Conservation (phyloP, 2,888 invertebrate genomes). For the Polydrusus pterygomalis region DNA sequence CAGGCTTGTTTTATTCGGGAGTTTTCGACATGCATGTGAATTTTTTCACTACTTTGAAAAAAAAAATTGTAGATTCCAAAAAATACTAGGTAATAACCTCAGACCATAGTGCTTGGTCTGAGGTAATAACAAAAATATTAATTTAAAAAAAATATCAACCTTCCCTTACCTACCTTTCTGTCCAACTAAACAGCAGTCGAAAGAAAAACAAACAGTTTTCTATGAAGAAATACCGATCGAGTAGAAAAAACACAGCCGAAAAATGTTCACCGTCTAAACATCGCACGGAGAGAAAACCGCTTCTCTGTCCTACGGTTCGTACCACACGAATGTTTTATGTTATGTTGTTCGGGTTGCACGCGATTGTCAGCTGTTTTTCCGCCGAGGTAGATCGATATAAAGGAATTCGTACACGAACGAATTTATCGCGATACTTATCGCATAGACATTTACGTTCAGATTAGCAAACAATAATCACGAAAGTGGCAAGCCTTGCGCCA, state of each 20-base stretch:
- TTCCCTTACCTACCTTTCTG: conserved; percentile 4
- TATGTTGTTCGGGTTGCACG: conserved; percentile 9
- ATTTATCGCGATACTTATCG: background rate
- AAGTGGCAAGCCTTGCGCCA: too few species aligned
- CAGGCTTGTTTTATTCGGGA: too few species aligned
- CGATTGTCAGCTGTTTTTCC: conserved; percentile 36
- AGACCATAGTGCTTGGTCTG: too few species aligned
- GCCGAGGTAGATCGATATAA: background rate
- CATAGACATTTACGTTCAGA: too few species aligned
- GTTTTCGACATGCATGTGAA: too few species aligned
- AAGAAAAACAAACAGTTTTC: background rate
- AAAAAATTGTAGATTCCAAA: too few species aligned
- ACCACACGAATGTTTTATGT: conserved; percentile 21
- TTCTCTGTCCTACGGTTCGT: conserved; percentile 9
- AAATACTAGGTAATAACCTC: too few species aligned
- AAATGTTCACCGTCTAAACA: conserved; percentile 9
- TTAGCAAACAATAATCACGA: too few species aligned
- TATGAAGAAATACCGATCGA: background rate
- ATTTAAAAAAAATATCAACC: background rate
- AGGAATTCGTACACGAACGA: background rate
- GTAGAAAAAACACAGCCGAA: conserved; percentile 21
- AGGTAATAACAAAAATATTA: too few species aligned
- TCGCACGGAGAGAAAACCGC: conserved; percentile 12
- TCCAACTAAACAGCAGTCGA: background rate
- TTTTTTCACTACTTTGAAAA: too few species aligned